Percentiles rank a stretch among this genome's conserved stretches.
phyloP scores from a whole-genome alignment of 2,888 invertebrate species.

The Crematogaster levior region DNA sequence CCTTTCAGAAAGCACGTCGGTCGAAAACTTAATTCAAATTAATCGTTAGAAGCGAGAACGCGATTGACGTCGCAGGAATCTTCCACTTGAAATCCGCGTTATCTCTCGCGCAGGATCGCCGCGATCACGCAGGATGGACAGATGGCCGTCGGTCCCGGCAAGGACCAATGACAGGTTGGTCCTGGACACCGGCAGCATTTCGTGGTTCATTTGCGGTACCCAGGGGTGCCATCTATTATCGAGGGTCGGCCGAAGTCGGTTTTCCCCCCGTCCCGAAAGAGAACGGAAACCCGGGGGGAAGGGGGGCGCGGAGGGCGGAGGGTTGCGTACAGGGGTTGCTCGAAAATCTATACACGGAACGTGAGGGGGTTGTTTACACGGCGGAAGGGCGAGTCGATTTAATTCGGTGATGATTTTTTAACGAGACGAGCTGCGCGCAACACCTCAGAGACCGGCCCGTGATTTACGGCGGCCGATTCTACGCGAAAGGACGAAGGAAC shows the following conservation, averaged over 20 bases:
- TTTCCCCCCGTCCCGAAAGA: slow-evolving; percentile 40
- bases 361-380: slow-evolving; percentile 83
- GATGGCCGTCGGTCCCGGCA: slow-evolving; percentile 79
- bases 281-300: slow-evolving; percentile 3
- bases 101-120: slow-evolving; percentile 66
- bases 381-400: slow-evolving; percentile 81
- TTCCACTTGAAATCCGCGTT: slow-evolving; percentile 57
- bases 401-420: slow-evolving; percentile 86
- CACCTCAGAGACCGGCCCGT: slow-evolving; percentile 47
- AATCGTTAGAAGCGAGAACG: neutral
- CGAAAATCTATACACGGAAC: slow-evolving; percentile 65
- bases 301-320: neutral
- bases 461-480: slow-evolving; percentile 49
- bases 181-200: slow-evolving; percentile 84
- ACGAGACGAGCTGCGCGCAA: slow-evolving; percentile 75
- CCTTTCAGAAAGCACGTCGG: neutral
- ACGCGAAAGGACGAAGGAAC: slow-evolving; percentile 35
- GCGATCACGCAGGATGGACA: slow-evolving; percentile 74
- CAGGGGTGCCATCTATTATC: slow-evolving; percentile 86
- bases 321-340: slow-evolving; percentile 23
- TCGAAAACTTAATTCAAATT: neutral
- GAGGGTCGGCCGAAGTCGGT: slow-evolving; percentile 74
- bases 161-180: slow-evolving; percentile 84
- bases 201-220: slow-evolving; percentile 86
- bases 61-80: slow-evolving; percentile 14